These are phyloP conservation scores for Argyra leucocephala DNA, from an alignment of 2,888 invertebrate species.

Conservation along the genomic window DNA sequence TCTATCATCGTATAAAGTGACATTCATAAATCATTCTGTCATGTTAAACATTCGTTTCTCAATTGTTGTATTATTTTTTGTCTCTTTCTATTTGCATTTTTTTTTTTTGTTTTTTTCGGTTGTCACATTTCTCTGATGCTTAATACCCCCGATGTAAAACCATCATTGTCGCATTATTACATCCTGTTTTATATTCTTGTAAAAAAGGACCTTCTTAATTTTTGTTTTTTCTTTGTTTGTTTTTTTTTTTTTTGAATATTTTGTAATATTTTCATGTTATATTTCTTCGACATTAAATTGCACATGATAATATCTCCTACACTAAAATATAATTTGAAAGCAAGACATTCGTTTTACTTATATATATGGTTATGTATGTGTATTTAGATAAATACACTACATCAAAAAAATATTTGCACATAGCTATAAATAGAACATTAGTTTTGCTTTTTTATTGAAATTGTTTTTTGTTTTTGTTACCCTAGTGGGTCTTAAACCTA, in stretches of 20 bases:
- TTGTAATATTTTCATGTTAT: not conserved
- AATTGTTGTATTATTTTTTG: not conserved
- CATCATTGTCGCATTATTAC: constrained; percentile 6
- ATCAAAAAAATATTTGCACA: no score
- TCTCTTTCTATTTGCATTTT: not conserved
- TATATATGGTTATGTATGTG: no score
- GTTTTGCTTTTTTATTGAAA: no score
- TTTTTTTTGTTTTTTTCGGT: not conserved
- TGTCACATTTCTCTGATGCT: constrained; percentile 1
- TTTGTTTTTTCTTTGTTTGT: not conserved
- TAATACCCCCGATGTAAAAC: not conserved
- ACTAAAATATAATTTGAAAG: not conserved
- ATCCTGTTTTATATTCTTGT: not conserved
- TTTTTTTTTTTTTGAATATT: not conserved
- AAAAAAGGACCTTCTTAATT: not conserved
- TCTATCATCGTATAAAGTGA: not conserved
- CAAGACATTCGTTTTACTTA: no score
- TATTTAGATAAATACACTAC: no score
- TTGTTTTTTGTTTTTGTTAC: no score
- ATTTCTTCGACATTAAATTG: not conserved
- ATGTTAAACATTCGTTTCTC: not conserved
- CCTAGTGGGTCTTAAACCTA: no score
- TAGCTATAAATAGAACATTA: no score
- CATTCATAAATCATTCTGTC: constrained; percentile 4
- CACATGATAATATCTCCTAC: not conserved